phyloP scores from a whole-genome alignment of 1,140 invertebrate species.

The Goniozus legneri region DNA sequence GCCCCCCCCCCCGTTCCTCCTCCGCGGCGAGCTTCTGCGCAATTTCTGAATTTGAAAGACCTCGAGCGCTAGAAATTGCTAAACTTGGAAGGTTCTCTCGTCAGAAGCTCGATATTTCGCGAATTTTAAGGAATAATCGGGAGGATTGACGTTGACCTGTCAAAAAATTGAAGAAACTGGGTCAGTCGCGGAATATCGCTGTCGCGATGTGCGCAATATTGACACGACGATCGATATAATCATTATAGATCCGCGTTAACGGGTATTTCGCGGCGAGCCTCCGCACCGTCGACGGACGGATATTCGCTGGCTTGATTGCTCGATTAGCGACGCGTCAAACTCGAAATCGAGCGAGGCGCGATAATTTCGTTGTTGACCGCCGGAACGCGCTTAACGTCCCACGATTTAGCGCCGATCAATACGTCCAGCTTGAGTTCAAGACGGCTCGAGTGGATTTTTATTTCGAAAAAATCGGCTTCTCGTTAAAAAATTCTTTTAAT shows the following conservation, averaged over 20 bases:
- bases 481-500: constrained; percentile 5
- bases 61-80: no score
- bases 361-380: constrained; percentile 24
- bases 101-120: no score
- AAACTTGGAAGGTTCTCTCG: no score
- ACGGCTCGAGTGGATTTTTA: not conserved
- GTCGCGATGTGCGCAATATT: not conserved
- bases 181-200: not conserved
- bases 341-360: constrained; percentile 16
- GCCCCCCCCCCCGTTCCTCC: no score
- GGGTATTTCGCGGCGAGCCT: no score
- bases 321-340: constrained; percentile 26
- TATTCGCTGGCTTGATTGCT: constrained; percentile 20
- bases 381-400: no score
- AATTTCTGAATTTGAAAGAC: no score
- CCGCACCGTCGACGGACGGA: no score
- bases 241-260: constrained; percentile 10
- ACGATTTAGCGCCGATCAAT: constrained; percentile 16
- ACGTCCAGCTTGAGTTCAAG: not conserved
- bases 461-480: constrained; percentile 15
- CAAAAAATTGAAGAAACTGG: no score
- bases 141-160: not conserved
- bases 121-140: not conserved
- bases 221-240: constrained; percentile 6
- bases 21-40: no score